These are phyloP conservation scores for Heliconius congener DNA, from an alignment of 1,140 invertebrate species.

Conservation along the genomic window DNA sequence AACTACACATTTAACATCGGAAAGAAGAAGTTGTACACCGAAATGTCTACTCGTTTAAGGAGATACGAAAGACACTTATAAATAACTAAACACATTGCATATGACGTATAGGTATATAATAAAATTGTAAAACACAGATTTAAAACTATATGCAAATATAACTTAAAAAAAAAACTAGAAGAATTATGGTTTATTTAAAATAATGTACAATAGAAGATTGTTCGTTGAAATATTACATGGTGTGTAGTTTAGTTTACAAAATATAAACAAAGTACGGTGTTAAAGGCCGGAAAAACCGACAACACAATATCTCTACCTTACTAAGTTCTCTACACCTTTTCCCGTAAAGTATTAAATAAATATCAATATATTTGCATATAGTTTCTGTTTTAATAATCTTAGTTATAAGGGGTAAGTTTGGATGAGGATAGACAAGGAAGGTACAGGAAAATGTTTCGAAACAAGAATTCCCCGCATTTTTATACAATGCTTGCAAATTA, in stretches of 20 bases:
- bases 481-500: neutral
- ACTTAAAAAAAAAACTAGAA: too few relatives aligned
- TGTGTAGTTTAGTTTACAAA: neutral
- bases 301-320: neutral
- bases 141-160: slow-evolving; percentile 41
- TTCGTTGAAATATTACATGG: neutral
- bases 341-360: neutral
- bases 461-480: neutral
- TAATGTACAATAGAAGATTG: too few relatives aligned
- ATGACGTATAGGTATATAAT: neutral
- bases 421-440: slow-evolving; percentile 22
- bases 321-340: neutral
- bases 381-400: slow-evolving; percentile 26
- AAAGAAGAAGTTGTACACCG: slow-evolving; percentile 42
- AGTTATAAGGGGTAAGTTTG: neutral
- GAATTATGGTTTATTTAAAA: too few relatives aligned
- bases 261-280: neutral
- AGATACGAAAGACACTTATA: slow-evolving; percentile 34
- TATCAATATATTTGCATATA: slow-evolving; percentile 17
- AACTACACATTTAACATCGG: slow-evolving; percentile 37
- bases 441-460: slow-evolving; percentile 18
- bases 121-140: slow-evolving; percentile 30
- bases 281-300: neutral
- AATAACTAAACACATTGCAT: slow-evolving; percentile 32
- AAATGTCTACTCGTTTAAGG: slow-evolving; percentile 41